Conservation (phyloP, 2,797 vertebrate species). For the Eulemur albifrons region DNA sequence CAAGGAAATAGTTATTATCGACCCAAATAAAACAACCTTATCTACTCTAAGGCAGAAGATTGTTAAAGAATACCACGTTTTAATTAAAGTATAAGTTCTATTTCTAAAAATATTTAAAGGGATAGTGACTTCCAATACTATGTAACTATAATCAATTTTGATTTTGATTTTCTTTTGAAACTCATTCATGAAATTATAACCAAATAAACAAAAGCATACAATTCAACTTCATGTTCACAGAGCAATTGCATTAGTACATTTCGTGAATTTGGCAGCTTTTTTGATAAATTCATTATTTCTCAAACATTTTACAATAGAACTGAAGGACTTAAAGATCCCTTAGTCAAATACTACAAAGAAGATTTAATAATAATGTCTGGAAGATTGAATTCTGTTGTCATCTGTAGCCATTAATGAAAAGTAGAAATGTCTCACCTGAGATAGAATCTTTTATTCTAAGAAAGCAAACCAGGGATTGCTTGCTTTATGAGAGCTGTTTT, state of each 20-base stretch:
- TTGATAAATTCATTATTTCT: conserved; percentile 59
- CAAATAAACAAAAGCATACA: conserved; percentile 76
- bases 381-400: conserved; percentile 52
- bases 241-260: conserved; percentile 74
- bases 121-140: conserved; percentile 32
- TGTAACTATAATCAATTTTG: conserved; percentile 44
- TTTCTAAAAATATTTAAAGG: conserved; percentile 19
- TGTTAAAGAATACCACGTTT: conserved; percentile 30
- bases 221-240: conserved; percentile 67
- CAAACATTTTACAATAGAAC: conserved; percentile 50
- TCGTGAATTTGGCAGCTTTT: conserved; percentile 61
- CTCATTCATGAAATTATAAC: conserved; percentile 44
- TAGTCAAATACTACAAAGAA: conserved; percentile 22
- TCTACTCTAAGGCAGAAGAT: not conserved
- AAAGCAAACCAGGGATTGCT: not conserved
- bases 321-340: conserved; percentile 20
- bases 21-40: conserved; percentile 20
- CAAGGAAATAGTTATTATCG: conserved; percentile 41
- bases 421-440: conserved; percentile 37
- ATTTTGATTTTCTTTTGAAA: conserved; percentile 60
- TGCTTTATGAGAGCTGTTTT: conserved; percentile 48
- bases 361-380: conserved; percentile 41
- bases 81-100: conserved; percentile 18
- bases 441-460: conserved; percentile 43
- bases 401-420: conserved; percentile 38